A percentile compares a stretch with the other conserved stretches of the same genome.
These are phyloP conservation scores for Papilio xuthus DNA, from an alignment of 1,140 invertebrate genomes.

Conservation along the genomic window DNA sequence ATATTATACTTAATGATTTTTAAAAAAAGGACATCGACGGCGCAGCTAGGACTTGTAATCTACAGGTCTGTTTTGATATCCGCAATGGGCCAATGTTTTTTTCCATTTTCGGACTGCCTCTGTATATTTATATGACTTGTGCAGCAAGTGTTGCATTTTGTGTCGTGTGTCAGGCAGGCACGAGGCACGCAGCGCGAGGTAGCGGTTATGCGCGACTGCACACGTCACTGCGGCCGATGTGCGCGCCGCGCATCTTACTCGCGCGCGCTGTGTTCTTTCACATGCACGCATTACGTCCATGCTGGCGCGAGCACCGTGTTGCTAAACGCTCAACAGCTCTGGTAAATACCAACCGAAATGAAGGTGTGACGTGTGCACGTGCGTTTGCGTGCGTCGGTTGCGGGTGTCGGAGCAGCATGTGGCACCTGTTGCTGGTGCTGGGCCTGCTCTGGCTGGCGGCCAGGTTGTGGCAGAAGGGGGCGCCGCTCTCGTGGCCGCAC, in stretches of 20 bases:
- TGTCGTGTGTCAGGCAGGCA: too few species aligned
- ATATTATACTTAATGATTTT: too few species aligned
- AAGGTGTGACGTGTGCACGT: neutral
- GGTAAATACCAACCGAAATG: neutral
- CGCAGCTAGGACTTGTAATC: too few species aligned
- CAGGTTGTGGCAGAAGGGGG: constrained; percentile 66
- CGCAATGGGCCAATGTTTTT: too few species aligned
- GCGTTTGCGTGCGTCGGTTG: too few species aligned
- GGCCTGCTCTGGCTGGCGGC: constrained; percentile 70
- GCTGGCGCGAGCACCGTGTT: constrained; percentile 14
- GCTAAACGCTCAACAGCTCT: neutral
- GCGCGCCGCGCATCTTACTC: constrained; percentile 48
- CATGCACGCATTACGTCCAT: constrained; percentile 61
- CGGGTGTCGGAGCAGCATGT: constrained; percentile 54
- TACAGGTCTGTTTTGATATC: too few species aligned
- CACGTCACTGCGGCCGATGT: too few species aligned
- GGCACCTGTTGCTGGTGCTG: constrained; percentile 66
- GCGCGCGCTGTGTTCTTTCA: constrained; percentile 66
- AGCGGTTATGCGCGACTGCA: neutral
- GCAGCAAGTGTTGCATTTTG: too few species aligned
- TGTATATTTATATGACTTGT: too few species aligned
- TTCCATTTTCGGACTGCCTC: neutral
- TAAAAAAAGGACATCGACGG: too few species aligned
- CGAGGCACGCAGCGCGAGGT: neutral
- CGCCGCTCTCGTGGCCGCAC: constrained; percentile 54